Evolutionary conservation across 1,140 invertebrate species (phyloP), one percentile per base, ranked within the genome.

Genomic region (Drosophila aff.): DNA sequence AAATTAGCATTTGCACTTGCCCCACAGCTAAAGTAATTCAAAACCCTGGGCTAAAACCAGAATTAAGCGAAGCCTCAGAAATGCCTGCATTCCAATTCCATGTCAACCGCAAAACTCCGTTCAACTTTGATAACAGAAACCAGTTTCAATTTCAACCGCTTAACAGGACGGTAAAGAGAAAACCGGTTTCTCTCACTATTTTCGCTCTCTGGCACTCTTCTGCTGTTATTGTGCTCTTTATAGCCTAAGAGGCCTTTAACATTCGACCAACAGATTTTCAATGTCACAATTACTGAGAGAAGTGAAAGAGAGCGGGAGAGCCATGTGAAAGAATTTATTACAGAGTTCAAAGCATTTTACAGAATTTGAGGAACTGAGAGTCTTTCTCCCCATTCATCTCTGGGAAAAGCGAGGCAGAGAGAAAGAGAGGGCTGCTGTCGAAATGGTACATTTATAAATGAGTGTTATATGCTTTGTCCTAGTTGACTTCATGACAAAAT

Each of bases 391-490:
- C 65, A 47, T 49, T 49, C 23, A 36, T 47, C 41, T 76, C 63
- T 28, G n/a, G 58, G 43, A 44, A 23, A 13, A 7, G 28, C 6
- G 6, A n/a, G 46, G 21, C 10, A 4, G 21, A 6, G 13, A 9
- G 6, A 55, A 49, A 33, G 16, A 21, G 11, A 31, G 65, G 16
- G 60, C 16, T 46, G 23, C 44, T 79, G 58, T 40, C 76, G 64
- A 84, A 84, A 84, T 81, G 82, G 81, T 81, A 84, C 84, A 89
- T 89, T 89, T 89, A 89, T 89, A 89, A 89, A 89, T 89, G 84
- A 89, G 84, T 90, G 84, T 84, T 89, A 90, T 89, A 76, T 78
- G 81, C 84, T 89, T 89, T 89, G 85, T 90, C 84, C 83, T 89
- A 89, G 84, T 87, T 87, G 84, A 89, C 84, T 89, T 89, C 84